phyloP scores from a whole-genome alignment of 2,113 vertebrate genomes.

The Chrysochloris asiatica region DNA sequence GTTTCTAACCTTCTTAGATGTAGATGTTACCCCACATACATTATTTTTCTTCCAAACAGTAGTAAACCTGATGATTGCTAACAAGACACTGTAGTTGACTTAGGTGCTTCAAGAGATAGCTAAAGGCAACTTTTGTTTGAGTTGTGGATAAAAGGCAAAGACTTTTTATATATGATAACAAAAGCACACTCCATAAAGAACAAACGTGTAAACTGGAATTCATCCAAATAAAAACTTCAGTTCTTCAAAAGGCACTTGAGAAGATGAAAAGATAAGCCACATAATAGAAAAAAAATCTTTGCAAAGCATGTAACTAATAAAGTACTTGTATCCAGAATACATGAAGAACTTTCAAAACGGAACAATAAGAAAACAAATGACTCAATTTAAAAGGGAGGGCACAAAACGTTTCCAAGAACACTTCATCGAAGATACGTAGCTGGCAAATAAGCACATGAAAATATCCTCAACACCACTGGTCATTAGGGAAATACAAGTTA shows the following conservation, averaged over 20 bases:
- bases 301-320: conserved; percentile 29
- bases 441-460: neutral
- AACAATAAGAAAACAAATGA: neutral
- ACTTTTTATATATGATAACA: neutral
- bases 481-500: neutral
- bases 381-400: neutral
- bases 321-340: neutral
- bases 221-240: conserved; percentile 15
- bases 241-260: conserved; percentile 21
- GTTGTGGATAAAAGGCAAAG: neutral
- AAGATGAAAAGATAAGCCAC: neutral
- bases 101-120: conserved; percentile 7
- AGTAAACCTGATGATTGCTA: conserved; percentile 52
- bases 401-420: neutral
- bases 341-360: conserved; percentile 45
- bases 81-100: neutral
- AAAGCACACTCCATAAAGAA: conserved; percentile 36
- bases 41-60: conserved; percentile 62
- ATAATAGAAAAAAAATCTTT: neutral
- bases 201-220: neutral
- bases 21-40: conserved; percentile 58
- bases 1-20: conserved; percentile 69
- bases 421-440: neutral
- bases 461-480: neutral
- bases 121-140: conserved; percentile 9